Conservation (phyloP, 2,888 invertebrate species). For the Priocnemis perturbator region DNA sequence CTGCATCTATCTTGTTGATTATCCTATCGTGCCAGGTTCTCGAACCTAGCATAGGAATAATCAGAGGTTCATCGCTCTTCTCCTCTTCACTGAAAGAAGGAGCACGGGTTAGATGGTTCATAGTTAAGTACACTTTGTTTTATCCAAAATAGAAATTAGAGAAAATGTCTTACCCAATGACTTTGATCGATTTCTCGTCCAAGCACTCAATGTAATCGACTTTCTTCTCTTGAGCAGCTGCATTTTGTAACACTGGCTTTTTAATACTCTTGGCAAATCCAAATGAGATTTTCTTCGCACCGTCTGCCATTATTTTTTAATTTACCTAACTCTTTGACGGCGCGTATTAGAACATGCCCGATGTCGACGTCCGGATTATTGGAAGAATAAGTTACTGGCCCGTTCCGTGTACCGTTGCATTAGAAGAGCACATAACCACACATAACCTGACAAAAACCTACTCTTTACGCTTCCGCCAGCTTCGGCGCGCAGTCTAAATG, state of each 20-base stretch:
- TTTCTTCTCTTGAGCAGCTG: conserved; percentile 75
- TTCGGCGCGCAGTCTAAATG: too few species aligned
- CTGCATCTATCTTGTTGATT: conserved; percentile 77
- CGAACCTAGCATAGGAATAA: conserved; percentile 80
- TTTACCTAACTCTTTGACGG: too few species aligned
- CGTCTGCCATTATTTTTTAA: conserved; percentile 68
- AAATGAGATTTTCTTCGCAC: conserved; percentile 87
- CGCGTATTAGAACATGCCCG: too few species aligned
- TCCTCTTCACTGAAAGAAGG: conserved; percentile 76
- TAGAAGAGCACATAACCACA: too few species aligned
- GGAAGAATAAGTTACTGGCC: too few species aligned
- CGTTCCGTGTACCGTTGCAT: too few species aligned
- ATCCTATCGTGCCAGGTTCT: conserved; percentile 70
- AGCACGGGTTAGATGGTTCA: conserved; percentile 29
- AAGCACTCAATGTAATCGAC: conserved; percentile 86
- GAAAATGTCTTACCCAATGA: conserved; percentile 80
- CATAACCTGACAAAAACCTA: too few species aligned
- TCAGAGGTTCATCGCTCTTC: conserved; percentile 77
- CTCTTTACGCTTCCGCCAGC: too few species aligned
- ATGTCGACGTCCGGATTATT: too few species aligned
- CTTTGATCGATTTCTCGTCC: conserved; percentile 86
- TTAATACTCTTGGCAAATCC: conserved; percentile 84
- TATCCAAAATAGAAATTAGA: conserved; percentile 42
- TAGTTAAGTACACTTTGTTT: too few species aligned
- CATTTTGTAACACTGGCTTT: conserved; percentile 75